Evolutionary conservation across 2,888 invertebrate species (phyloP).

Genomic region (Lasioglossum figueresi): DNA sequence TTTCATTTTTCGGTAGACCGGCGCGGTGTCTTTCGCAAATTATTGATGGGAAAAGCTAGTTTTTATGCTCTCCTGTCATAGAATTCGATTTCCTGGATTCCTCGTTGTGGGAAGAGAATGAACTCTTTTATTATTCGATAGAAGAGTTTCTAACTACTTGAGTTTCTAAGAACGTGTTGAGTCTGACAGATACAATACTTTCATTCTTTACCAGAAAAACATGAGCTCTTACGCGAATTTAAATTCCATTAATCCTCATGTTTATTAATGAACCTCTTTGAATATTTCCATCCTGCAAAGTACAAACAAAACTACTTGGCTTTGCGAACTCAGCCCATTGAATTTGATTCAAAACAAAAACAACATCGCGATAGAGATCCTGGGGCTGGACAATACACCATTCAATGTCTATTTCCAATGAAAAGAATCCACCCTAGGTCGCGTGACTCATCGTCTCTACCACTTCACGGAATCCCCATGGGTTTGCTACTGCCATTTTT

Average conservation of each 20-base stretch:
- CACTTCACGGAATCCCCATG: not conserved
- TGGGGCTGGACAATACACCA: not conserved
- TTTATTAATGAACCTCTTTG: not conserved
- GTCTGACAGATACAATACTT: not conserved
- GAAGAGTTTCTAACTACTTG: not conserved
- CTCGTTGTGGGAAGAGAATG: not conserved
- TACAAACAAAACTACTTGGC: not conserved
- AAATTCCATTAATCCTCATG: not conserved
- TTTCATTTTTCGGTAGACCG: not conserved
- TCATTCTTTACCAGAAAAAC: not conserved
- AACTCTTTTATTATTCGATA: not conserved
- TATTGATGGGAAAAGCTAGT: not conserved
- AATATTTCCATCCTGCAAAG: not conserved
- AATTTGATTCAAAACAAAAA: not conserved
- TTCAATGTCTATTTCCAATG: not conserved
- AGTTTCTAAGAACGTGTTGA: not conserved
- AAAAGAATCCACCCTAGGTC: conserved; percentile 1
- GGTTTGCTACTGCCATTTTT: not conserved
- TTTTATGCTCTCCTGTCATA: not conserved
- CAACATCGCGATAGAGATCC: not conserved
- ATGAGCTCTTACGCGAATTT: not conserved
- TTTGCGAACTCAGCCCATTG: not conserved
- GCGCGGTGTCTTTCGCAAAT: not conserved
- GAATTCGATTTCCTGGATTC: not conserved
- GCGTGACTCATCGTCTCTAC: not conserved